Base-by-base conservation (phyloP, 2,113 vertebrate genomes). In the Lathamus discolor region DNA sequence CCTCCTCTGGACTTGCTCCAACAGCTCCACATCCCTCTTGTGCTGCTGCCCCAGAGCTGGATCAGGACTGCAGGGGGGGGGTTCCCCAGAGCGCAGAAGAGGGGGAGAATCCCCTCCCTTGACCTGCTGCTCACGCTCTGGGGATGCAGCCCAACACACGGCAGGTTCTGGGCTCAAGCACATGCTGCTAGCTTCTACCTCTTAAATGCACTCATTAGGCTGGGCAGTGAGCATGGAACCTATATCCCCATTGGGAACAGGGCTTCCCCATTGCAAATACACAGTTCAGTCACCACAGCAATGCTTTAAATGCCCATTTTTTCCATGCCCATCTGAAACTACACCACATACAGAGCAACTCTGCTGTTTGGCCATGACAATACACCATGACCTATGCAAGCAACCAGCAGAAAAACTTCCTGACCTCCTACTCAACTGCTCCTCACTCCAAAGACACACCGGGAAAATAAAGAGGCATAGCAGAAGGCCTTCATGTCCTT, bases 181-280 rank as follows among this genome's bases (percentile, higher is more conserved):
- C 33, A 59, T 59, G 33, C 57, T 59, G 57, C 20, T n/a, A 10
- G 33, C 33, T 59, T 59, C 57, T 59, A 23, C 9, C 20, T 23
- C 33, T 22, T 59, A 59, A 84, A 70, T 3, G 13, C 15, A 28
- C 33, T 44, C 5, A 0, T 11, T 33, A n/a, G 29, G 80, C 18
- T n/a, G 33, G 57, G 57, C 33, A 59, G 57, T 24, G 57, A 59
- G 33, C 57, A 59, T 35, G 57, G 4, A n/a, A 46, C 55, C 80
- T 25, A 41, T 29, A 49, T 2, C 37, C 15, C 35, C 72, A 27
- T 0, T 6, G 66, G 19, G 27, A 74, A 63, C 8, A 10, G 0
- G 8, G 3, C 17, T 8, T 83, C 67, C 57, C 20, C 17, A 8
- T 10, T 7, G 2, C 54, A 81, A 64, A 73, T 7, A 22, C 33